These are phyloP conservation scores for Coendou prehensilis DNA, from an alignment of 2,797 vertebrate genomes.

Conservation along the genomic window DNA sequence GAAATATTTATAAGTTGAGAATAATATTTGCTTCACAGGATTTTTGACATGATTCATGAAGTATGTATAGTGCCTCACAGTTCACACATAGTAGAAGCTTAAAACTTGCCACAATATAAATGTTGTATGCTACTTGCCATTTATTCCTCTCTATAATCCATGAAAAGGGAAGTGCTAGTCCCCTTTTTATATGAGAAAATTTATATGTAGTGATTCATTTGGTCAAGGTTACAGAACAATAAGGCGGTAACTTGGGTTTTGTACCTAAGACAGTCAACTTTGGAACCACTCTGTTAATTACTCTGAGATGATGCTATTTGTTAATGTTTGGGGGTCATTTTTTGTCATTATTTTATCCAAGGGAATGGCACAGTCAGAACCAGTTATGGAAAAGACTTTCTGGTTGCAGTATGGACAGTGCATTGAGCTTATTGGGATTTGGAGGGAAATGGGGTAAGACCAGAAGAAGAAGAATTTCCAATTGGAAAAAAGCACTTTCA, in stretches of 20 bases:
- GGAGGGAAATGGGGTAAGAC: neutral
- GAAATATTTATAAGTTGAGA: neutral
- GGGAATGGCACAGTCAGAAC: neutral
- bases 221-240: neutral
- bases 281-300: neutral
- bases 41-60: neutral
- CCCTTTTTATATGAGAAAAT: neutral
- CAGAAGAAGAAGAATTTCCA: neutral
- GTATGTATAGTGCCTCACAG: neutral
- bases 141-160: neutral
- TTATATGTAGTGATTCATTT: constrained; percentile 11
- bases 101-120: neutral
- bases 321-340: neutral
- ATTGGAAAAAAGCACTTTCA: neutral
- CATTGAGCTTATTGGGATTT: neutral
- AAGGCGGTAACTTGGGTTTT: neutral
- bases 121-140: neutral
- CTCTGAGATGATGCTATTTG: neutral
- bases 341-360: constrained; percentile 16
- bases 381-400: neutral
- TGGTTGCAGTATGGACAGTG: neutral
- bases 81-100: neutral
- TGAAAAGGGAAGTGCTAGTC: neutral
- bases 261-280: neutral
- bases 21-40: neutral